Conservation (phyloP, 2,888 invertebrate genomes). For the Sympetrum striolatum region DNA sequence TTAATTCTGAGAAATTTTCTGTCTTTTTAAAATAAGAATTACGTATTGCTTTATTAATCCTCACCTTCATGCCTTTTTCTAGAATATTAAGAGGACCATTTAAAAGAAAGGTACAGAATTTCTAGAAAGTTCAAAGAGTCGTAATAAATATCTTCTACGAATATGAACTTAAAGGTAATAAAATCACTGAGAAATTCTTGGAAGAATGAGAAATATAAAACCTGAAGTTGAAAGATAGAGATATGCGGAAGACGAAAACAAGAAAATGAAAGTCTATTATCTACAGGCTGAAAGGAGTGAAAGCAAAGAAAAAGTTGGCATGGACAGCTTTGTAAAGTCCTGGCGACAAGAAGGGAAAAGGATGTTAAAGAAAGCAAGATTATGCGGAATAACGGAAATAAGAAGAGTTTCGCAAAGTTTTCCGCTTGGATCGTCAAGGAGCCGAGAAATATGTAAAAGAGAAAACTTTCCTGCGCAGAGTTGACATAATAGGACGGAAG, state of each 20-base stretch:
- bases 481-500: slow-evolving; percentile 16
- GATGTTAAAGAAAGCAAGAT: not conserved
- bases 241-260: not conserved
- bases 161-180: not conserved
- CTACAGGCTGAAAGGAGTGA: not conserved
- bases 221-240: not conserved
- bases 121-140: too few relatives aligned
- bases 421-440: not conserved
- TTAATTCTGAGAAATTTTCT: too few relatives aligned
- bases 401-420: slow-evolving; percentile 16
- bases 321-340: not conserved
- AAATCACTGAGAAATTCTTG: not conserved
- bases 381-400: not conserved
- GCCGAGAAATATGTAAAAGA: not conserved
- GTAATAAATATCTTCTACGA: too few relatives aligned
- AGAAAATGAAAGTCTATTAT: not conserved
- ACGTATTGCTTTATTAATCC: too few relatives aligned
- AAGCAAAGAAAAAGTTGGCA: not conserved
- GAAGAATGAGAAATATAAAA: not conserved
- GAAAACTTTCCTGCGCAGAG: not conserved
- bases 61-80: too few relatives aligned
- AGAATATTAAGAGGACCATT: too few relatives aligned
- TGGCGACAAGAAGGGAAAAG: not conserved
- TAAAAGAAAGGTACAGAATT: too few relatives aligned
- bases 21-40: too few relatives aligned